Evolutionary conservation across 2,113 vertebrate genomes (phyloP), one percentile per base, ranked within the genome.

Genomic region (Neogobius melanostomus): DNA sequence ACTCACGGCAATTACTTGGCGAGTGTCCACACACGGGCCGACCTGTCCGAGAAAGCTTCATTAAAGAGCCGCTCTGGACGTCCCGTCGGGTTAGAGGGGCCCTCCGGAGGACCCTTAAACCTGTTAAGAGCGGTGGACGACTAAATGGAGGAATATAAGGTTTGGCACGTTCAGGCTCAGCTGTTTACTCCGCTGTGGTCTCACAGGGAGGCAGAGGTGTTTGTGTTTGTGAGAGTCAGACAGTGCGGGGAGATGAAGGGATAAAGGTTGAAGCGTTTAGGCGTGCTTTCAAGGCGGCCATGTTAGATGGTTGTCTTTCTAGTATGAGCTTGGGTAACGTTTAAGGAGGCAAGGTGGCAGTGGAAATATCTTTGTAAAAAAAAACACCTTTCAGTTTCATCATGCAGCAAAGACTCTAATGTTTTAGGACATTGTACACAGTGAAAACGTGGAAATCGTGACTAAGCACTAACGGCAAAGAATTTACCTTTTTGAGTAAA

Each of bases 1-100:
- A 79, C 82, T 75, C 61, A 44, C 83, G 80, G 83, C 82, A 85
- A 85, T 88, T 87, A 89, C 63, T 17, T 54, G 81, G 79, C 66
- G 71, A 84, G 71, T 72, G 46, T 77, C 82, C 76, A 79, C 69
- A 80, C 21, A 0, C 60, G 85, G 77, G 82, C 21, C 84, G 64
- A 75, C 60, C 50, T 45, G 54, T 57, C 60, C 66, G 53, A 64
- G 69, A 80, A 63, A 68, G 76, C 61, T 77, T 72, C 68, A 74
- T 84, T 79, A 81, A 68, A 60, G 74, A 69, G 61, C 49, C 5
- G 15, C 67, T 83, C 49, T 17, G 75, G 67, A 66, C 53, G 51
- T 62, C 73, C 73, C 44, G 65, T n/a, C n/a, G n/a, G n/a, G 53
- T 11, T 36, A 36, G 28, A 64, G 47, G 61, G 45, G 28, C 36